Evolutionary conservation across 1,140 invertebrate genomes (phyloP).

Genomic region (Zelostemma sp.): DNA sequence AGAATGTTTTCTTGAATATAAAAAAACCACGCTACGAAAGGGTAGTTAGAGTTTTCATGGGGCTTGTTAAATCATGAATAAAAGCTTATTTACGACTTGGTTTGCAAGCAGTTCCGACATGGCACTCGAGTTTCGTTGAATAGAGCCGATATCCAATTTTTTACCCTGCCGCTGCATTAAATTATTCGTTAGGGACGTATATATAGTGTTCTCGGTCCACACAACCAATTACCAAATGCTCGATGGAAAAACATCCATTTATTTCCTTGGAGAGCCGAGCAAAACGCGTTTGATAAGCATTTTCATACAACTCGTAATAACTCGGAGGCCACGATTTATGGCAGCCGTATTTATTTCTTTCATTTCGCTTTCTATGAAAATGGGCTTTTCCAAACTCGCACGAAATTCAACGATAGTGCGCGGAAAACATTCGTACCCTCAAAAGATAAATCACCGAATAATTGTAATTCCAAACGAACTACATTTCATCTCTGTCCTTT

Average conservation of each 20-base stretch:
- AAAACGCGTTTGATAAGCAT: slow-evolving; percentile 32
- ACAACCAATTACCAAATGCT: slow-evolving; percentile 40
- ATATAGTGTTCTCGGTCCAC: neutral
- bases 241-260: slow-evolving; percentile 30
- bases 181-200: slow-evolving; percentile 33
- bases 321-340: slow-evolving; percentile 22
- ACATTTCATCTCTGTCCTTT: too few species aligned
- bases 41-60: slow-evolving; percentile 20
- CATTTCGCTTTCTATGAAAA: neutral
- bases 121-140: slow-evolving; percentile 19
- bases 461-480: too few species aligned
- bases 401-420: neutral
- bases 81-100: slow-evolving; percentile 29
- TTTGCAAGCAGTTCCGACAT: slow-evolving; percentile 10
- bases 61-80: slow-evolving; percentile 26
- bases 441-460: too few species aligned
- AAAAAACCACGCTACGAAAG: neutral
- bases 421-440: neutral
- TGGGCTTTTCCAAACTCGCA: neutral
- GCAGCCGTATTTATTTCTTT: slow-evolving; percentile 17
- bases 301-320: slow-evolving; percentile 20
- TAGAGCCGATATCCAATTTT: slow-evolving; percentile 28
- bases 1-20: neutral
- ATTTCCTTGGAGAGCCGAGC: slow-evolving; percentile 20
- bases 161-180: slow-evolving; percentile 20